Conservation (phyloP, 2,888 invertebrate genomes). For the Incurvaria masculella region DNA sequence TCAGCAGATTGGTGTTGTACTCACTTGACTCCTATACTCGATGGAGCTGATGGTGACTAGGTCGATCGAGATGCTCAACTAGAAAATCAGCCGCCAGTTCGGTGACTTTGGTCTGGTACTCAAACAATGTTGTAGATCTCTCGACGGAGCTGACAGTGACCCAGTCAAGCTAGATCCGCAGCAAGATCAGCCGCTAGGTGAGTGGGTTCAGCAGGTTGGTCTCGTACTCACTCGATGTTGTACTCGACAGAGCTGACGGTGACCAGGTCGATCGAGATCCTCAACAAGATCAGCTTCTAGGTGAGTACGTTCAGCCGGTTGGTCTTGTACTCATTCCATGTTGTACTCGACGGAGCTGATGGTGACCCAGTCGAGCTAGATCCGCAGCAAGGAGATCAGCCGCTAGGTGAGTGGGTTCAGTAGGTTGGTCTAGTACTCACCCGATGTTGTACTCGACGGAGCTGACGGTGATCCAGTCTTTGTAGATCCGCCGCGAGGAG, state of each 20-base stretch:
- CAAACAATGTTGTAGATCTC: slow-evolving; percentile 63
- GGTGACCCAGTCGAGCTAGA: slow-evolving; percentile 68
- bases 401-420: slow-evolving; percentile 77
- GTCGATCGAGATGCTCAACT: too few relatives aligned
- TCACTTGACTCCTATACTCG: slow-evolving; percentile 66
- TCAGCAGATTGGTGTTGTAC: too few relatives aligned
- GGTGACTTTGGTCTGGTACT: too few relatives aligned
- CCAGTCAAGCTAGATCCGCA: slow-evolving; percentile 61
- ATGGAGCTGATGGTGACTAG: slow-evolving; percentile 69
- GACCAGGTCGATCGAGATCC: slow-evolving; percentile 69
- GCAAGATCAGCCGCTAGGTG: background rate
- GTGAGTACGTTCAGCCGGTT: too few relatives aligned
- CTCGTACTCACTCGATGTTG: slow-evolving; percentile 62
- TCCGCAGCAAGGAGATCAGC: slow-evolving; percentile 23
- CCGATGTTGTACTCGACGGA: slow-evolving; percentile 67
- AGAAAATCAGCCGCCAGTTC: too few relatives aligned
- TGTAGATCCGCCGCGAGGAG: slow-evolving; percentile 68
- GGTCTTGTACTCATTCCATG: slow-evolving; percentile 63
- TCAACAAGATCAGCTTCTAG: too few relatives aligned
- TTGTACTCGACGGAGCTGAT: slow-evolving; percentile 71
- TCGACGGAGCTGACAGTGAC: slow-evolving; percentile 72
- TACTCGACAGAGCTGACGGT: slow-evolving; percentile 71
- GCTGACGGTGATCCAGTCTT: slow-evolving; percentile 68
- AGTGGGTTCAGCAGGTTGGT: too few relatives aligned
- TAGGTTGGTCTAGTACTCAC: slow-evolving; percentile 63